A percentile compares a stretch with the other conserved stretches of the same genome.
Conservation (phyloP, 2,113 vertebrate genomes). For the Periophthalmus modestus region DNA sequence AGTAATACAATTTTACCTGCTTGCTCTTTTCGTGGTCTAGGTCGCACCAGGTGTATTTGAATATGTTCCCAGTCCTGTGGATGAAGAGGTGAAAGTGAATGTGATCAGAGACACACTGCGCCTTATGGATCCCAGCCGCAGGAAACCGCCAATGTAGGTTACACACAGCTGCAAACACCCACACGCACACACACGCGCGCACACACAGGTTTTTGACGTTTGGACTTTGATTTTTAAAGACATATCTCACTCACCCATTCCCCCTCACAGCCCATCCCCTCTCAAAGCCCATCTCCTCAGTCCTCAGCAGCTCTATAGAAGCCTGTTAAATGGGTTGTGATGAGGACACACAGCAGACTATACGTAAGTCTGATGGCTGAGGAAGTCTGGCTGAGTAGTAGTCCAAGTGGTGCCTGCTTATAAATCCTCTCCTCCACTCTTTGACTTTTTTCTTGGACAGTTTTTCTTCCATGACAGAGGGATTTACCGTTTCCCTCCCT, state of each 20-base stretch:
- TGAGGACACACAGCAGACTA: conserved; percentile 55
- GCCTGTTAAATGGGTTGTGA: conserved; percentile 63
- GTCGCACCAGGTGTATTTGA: conserved; percentile 92
- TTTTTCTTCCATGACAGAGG: conserved; percentile 48
- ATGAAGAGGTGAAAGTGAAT: conserved; percentile 93
- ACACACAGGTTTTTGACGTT: neutral
- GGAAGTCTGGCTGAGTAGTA: conserved; percentile 30
- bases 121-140: conserved; percentile 86
- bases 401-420: conserved; percentile 32
- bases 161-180: conserved; percentile 2
- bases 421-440: conserved; percentile 28
- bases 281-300: conserved; percentile 24
- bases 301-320: conserved; percentile 53
- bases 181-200: conserved; percentile 3
- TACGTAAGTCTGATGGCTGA: conserved; percentile 35
- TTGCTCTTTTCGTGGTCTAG: conserved; percentile 66
- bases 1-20: neutral
- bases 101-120: conserved; percentile 95
- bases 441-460: conserved; percentile 13
- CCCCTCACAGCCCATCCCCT: conserved; percentile 16
- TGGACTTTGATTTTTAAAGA: conserved; percentile 28
- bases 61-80: conserved; percentile 91
- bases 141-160: conserved; percentile 70
- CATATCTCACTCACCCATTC: conserved; percentile 34
- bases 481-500: conserved; percentile 33